Evolutionary conservation across 1,140 invertebrate genomes (phyloP).

Genomic region (Drepana arcuata): DNA sequence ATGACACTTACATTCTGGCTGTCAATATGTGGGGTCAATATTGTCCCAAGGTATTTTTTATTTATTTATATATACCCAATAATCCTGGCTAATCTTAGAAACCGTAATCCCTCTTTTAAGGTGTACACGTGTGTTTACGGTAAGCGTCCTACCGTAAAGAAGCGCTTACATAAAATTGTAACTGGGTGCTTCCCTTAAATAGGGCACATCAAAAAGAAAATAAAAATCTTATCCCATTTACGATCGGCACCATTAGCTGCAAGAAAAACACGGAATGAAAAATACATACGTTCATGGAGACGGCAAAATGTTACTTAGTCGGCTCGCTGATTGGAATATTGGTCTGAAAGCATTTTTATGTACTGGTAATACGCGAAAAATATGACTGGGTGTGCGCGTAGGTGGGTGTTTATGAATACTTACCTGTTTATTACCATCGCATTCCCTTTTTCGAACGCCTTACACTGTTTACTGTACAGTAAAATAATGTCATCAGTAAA

Average conservation of each 20-base stretch:
- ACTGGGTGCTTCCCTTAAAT: conserved; percentile 18
- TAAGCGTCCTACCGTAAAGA: conserved; percentile 11
- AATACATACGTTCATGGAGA: conserved; percentile 20
- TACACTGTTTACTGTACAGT: too few species aligned
- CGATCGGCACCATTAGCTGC: conserved; percentile 26
- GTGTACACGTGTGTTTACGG: conserved; percentile 8
- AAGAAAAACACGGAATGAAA: conserved; percentile 25
- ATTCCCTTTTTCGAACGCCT: conserved; percentile 2
- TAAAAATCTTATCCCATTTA: conserved; percentile 31
- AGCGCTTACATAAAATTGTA: conserved; percentile 19
- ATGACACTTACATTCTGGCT: too few species aligned
- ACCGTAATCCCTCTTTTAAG: background rate
- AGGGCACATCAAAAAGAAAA: conserved; percentile 24
- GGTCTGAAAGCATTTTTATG: conserved; percentile 33
- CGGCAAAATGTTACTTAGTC: conserved; percentile 17
- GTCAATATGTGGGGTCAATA: too few species aligned
- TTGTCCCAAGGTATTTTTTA: too few species aligned
- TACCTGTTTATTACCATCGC: conserved; percentile 15
- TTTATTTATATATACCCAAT: too few species aligned
- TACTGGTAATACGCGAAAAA: conserved; percentile 18
- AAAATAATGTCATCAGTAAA: too few species aligned
- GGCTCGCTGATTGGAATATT: conserved; percentile 28
- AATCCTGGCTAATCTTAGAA: conserved; percentile 3
- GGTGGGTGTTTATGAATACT: conserved; percentile 14
- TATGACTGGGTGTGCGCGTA: too few species aligned